Evolutionary conservation across 53 echinoderm and acorn worm genomes (phyloP), one percentile per base, ranked within the genome.

Genomic region (Zoroaster sp.): DNA sequence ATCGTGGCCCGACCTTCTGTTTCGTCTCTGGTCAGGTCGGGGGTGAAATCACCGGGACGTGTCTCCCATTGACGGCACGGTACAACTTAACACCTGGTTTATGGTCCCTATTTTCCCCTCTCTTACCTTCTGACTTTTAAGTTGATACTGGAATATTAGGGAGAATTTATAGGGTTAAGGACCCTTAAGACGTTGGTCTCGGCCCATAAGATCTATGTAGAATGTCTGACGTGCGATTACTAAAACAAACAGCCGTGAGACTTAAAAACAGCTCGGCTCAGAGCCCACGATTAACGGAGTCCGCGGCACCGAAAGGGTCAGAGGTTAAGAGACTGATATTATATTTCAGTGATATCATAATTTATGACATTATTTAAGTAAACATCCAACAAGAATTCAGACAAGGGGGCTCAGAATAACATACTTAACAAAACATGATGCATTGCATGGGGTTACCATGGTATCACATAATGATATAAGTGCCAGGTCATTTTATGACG

Each of bases 321-420:
- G 49, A 51, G 85, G 85, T 85, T 85, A 85, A 85, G 85, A 70
- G 85, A 44, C 21, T 15, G 18, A n/a, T 69, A 49, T 49, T 52
- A 30, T 15, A 70, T 85, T 85, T 85, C 36, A 85, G 46, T 85
- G 37, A 49, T 47, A 49, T 71, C 72, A 71, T 85, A 85, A 85
- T 85, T 85, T 85, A 85, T 85, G 85, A 70, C 72, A 52, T 69
- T 85, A 70, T 43, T 71, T 43, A 70, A 47, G 49, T 85, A 85
- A 85, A 85, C 71, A 85, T 69, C 34, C 17, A 38, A 70, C 70
- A 35, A 35, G 6, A 36, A 25, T 34, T 28, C 17, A 70, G 34
- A 70, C 36, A 36, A 4, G 3, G 69, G 9, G 35, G 35, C 25
- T 33, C 69, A 30, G 69, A 35, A n/a, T 36, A 70, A 36, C 30